Conservation (phyloP, 2,888 invertebrate species). For the Orgyia antiqua region DNA sequence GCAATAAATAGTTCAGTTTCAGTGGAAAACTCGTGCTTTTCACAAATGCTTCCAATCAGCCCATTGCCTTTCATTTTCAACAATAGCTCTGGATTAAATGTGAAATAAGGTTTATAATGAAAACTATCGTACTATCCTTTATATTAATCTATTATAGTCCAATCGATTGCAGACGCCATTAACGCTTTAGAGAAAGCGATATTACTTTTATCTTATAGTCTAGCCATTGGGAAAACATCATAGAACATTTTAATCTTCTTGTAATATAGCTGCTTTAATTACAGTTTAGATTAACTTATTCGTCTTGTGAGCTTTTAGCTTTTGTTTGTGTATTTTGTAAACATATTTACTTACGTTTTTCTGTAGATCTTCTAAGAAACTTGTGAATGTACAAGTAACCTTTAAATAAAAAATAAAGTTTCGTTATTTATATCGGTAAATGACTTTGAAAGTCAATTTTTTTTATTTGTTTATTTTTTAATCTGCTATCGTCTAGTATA, state of each 20-base stretch:
- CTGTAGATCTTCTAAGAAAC: neutral
- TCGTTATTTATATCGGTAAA: too few relatives aligned
- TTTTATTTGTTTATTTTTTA: too few relatives aligned
- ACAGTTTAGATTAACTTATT: slow-evolving; percentile 14
- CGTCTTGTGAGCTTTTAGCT: slow-evolving; percentile 6
- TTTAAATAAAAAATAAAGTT: too few relatives aligned
- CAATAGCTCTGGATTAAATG: slow-evolving; percentile 43
- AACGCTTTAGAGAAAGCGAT: slow-evolving; percentile 17
- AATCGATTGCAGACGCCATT: slow-evolving; percentile 48
- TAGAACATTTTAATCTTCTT: slow-evolving; percentile 14
- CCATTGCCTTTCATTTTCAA: slow-evolving; percentile 42
- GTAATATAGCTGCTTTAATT: slow-evolving; percentile 17
- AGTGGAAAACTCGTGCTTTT: slow-evolving; percentile 46
- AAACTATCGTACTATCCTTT: slow-evolving; percentile 44
- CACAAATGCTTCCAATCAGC: slow-evolving; percentile 53
- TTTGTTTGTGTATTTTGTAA: slow-evolving; percentile 5
- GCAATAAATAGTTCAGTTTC: slow-evolving; percentile 39
- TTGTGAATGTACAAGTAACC: too few relatives aligned
- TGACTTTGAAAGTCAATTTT: too few relatives aligned
- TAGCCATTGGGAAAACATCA: slow-evolving; percentile 9
- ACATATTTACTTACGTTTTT: slow-evolving; percentile 4
- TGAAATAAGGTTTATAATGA: slow-evolving; percentile 49
- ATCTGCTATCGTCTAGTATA: too few relatives aligned
- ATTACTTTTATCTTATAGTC: slow-evolving; percentile 13
- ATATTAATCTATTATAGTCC: slow-evolving; percentile 44